These are phyloP conservation scores for Antedon mediterranea DNA, from an alignment of 53 echinoderm and acorn worm genomes.

Conservation along the genomic window DNA sequence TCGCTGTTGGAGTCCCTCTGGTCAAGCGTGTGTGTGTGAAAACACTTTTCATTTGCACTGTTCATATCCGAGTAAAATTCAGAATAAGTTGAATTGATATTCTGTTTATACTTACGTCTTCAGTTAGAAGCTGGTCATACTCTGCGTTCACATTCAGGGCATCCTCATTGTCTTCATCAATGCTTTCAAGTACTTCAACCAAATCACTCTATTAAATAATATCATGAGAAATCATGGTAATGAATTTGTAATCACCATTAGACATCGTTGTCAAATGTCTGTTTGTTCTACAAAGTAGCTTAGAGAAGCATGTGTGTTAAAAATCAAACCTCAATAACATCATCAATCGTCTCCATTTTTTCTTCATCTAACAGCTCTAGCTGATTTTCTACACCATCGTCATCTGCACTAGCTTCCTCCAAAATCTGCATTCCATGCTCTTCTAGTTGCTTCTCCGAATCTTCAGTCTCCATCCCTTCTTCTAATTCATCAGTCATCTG, in stretches of 20 bases:
- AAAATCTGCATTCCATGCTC: not conserved
- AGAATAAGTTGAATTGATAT: not conserved
- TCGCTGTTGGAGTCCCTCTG: no score
- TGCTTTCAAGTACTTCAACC: constrained; percentile 8
- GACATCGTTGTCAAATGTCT: no score
- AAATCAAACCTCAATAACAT: no score
- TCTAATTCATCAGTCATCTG: constrained; percentile 22
- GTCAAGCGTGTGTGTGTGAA: no score
- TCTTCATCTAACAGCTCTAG: not conserved
- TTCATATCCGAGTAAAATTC: not conserved
- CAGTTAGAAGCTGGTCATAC: constrained; percentile 33
- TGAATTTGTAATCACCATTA: no score
- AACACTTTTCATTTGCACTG: no score
- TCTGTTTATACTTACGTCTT: constrained; percentile 22
- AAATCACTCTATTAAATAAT: not conserved
- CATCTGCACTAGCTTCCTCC: not conserved
- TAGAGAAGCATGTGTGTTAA: no score
- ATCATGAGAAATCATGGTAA: no score
- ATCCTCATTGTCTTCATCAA: constrained; percentile 38
- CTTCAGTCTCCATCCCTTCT: constrained; percentile 26
- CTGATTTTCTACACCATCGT: not conserved
- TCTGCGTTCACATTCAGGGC: constrained; percentile 35
- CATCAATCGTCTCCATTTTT: not conserved
- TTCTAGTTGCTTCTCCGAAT: not conserved
- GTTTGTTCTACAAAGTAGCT: no score